Conservation (phyloP, 2,888 invertebrate species). For the Macaria liturata region DNA sequence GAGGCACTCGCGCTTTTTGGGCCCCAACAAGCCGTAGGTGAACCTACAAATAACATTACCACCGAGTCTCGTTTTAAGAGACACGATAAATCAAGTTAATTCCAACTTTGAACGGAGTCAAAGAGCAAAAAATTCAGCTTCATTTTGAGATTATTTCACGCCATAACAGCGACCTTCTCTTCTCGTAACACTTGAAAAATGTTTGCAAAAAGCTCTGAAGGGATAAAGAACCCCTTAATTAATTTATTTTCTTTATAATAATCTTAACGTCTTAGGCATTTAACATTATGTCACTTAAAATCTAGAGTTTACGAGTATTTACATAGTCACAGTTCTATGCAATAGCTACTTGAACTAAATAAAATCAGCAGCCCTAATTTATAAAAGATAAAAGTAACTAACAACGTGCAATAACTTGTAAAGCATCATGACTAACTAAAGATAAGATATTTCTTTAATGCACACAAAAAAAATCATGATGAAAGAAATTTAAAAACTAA, state of each 20-base stretch:
- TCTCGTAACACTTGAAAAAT: too few species aligned
- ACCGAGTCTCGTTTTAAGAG: slow-evolving; percentile 75
- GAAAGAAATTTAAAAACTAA: too few species aligned
- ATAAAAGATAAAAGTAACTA: too few species aligned
- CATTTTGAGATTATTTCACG: slow-evolving; percentile 70
- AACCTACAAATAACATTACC: slow-evolving; percentile 76
- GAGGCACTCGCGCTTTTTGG: slow-evolving; percentile 73
- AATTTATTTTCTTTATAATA: slow-evolving; percentile 73
- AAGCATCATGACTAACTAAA: too few species aligned
- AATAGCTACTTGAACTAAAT: too few species aligned
- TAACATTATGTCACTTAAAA: slow-evolving; percentile 56
- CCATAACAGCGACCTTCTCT: slow-evolving; percentile 59
- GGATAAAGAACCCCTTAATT: slow-evolving; percentile 64
- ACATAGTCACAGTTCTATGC: neutral
- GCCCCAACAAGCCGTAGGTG: slow-evolving; percentile 72
- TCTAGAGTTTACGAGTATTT: slow-evolving; percentile 13
- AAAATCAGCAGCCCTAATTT: too few species aligned
- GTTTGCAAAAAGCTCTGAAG: slow-evolving; percentile 65
- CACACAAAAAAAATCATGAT: too few species aligned
- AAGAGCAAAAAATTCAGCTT: slow-evolving; percentile 70
- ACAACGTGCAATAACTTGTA: too few species aligned
- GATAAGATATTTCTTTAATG: too few species aligned
- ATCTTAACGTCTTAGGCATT: slow-evolving; percentile 63
- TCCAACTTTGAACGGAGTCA: slow-evolving; percentile 70
- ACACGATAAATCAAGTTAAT: slow-evolving; percentile 80